phyloP scores from a whole-genome alignment of 2,888 invertebrate species.

The Falcaria lacertinaria region DNA sequence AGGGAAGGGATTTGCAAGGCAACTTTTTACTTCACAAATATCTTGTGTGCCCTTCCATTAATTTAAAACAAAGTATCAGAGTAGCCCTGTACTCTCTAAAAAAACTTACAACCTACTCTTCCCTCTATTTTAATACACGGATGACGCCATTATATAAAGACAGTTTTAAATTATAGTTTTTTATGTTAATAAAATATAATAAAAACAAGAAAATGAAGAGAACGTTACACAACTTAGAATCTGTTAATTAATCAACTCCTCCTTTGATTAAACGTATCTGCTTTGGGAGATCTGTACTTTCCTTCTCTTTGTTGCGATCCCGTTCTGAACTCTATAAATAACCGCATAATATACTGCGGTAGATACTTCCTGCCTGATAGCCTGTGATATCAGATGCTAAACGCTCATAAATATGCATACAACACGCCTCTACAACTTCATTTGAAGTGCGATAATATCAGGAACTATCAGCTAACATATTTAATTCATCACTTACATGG shows the following conservation, averaged over 20 bases:
- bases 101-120: no score
- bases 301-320: constrained; percentile 11
- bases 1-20: no score
- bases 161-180: no score
- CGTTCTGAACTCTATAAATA: not conserved
- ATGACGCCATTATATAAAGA: no score
- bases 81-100: no score
- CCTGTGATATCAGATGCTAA: not conserved
- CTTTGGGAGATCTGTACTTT: constrained; percentile 22
- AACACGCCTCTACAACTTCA: constrained; percentile 11
- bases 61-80: no score
- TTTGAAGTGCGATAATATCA: constrained; percentile 2
- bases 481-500: not conserved
- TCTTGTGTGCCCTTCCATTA: no score
- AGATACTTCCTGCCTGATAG: constrained; percentile 1
- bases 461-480: not conserved
- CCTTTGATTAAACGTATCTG: constrained; percentile 1
- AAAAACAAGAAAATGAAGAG: not conserved
- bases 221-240: not conserved
- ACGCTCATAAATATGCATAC: constrained; percentile 8
- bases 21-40: no score
- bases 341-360: not conserved
- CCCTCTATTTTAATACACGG: no score
- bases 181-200: no score
- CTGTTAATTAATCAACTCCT: not conserved